Base-by-base conservation (phyloP, 2,797 vertebrate genomes). In the Echiichthys vipera region DNA sequence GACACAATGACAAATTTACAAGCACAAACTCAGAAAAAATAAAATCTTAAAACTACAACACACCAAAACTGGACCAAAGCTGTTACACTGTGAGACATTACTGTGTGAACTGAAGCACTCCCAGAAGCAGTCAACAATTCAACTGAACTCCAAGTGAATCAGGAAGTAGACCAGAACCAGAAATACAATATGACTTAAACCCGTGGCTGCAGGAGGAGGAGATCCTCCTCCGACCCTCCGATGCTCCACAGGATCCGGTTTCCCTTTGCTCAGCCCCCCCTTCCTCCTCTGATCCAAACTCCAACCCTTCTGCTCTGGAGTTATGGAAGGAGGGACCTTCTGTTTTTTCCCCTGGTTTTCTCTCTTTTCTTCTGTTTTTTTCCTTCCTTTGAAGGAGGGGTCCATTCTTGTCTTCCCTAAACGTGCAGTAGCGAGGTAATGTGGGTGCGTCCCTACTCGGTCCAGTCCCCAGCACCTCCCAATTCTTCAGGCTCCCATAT, bases 391-490 rank as follows among this genome's bases (percentile, higher is more conserved):
- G 87, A 92, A 90, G 90, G 90, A 91, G 89, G 89, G 84, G 84
- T 91, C 88, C 87, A 81, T 88, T 91, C 85, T 91, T 83, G 83
- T 91, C 90, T 90, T 91, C 86, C 84, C 84, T 91, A 82, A 92
- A 93, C 91, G 92, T 89, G 80, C 87, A 85, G 81, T 83, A 77
- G 63, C 63, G 37, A 88, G 77, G 58, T 90, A 84, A 91, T 80
- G 86, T 91, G 90, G 91, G 89, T 87, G 89, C 88, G 87, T 85
- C 85, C 88, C 75, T 12, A 11, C 30, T 75, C 74, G 9, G 62
- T 85, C 82, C 80, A 62, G 84, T 78, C 91, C 66, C 91, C 94
- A 92, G 96, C 93, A 91, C 96, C 94, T 96, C 95, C 92, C 95
- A 88, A 88, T 83, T 89, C 90, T 84, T 74, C 83, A 86, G 88